These are phyloP conservation scores for Lucilia cuprina DNA, from an alignment of 1,140 invertebrate genomes.

Conservation along the genomic window DNA sequence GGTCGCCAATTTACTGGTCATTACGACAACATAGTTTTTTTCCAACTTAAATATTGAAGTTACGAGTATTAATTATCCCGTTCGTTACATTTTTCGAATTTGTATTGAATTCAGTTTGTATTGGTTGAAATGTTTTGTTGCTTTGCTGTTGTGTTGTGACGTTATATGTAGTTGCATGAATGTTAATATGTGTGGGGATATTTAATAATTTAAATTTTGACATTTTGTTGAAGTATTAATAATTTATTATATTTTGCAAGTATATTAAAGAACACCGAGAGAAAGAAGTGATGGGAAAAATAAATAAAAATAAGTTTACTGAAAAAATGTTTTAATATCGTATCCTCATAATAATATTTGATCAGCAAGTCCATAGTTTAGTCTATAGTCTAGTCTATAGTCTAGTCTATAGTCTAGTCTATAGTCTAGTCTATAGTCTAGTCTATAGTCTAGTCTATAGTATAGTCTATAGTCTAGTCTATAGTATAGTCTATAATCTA, in stretches of 20 bases:
- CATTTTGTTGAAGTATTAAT: constrained; percentile 28
- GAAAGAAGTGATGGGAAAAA: neutral
- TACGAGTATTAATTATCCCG: neutral
- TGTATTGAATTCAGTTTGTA: neutral
- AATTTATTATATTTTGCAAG: constrained; percentile 12
- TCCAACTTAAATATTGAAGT: constrained; percentile 12
- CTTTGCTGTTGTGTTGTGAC: neutral
- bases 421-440: no score
- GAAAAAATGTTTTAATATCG: no score
- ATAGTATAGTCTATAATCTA: no score
- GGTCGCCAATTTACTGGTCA: constrained; percentile 13
- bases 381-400: no score
- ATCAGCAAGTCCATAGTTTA: no score
- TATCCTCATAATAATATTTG: no score
- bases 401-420: no score
- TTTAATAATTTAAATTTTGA: constrained; percentile 20
- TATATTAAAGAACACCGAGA: neutral
- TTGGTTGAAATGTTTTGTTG: neutral
- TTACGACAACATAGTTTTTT: constrained; percentile 6
- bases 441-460: no score
- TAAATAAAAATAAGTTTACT: no score
- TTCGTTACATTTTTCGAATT: neutral
- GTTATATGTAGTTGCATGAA: neutral
- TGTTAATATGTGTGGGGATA: constrained; percentile 2
- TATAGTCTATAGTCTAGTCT: no score